Conservation (phyloP, 2,113 vertebrate species). For the Perognathus longimembris region DNA sequence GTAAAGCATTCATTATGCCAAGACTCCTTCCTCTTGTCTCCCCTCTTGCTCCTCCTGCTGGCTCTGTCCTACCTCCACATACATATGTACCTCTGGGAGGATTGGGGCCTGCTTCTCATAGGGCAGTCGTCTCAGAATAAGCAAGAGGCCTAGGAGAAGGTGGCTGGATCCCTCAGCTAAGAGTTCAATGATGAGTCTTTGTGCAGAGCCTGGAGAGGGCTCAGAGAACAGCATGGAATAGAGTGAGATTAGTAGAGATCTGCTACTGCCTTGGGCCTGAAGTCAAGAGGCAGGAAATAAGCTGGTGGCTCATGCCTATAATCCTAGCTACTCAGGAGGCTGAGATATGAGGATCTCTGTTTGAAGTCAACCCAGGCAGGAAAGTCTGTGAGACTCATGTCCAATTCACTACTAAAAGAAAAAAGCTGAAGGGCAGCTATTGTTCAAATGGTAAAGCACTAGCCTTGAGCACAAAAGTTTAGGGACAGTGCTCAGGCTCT, state of each 20-base stretch:
- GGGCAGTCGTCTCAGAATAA: background rate
- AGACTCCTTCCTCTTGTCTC: background rate
- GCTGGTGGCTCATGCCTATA: background rate
- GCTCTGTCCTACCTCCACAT: background rate
- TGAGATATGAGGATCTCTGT: background rate
- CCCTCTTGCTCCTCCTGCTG: too few relatives aligned
- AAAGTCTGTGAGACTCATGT: too few relatives aligned
- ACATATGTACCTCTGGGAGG: background rate
- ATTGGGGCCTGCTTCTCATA: background rate
- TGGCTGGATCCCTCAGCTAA: background rate
- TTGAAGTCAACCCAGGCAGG: too few relatives aligned
- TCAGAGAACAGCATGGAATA: background rate
- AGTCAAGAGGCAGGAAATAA: rapidly evolving
- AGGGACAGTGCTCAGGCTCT: too few relatives aligned
- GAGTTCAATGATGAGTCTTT: background rate
- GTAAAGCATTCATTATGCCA: rapidly evolving
- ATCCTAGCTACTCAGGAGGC: rapidly evolving
- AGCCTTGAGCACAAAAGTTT: too few relatives aligned
- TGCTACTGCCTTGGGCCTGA: background rate
- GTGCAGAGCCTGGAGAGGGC: background rate
- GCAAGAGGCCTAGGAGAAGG: background rate
- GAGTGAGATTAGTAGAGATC: background rate
- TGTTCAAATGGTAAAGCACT: too few relatives aligned
- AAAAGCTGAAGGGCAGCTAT: too few relatives aligned
- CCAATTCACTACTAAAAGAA: too few relatives aligned